phyloP scores from a whole-genome alignment of 2,888 invertebrate species.

The Polyploca ridens region DNA sequence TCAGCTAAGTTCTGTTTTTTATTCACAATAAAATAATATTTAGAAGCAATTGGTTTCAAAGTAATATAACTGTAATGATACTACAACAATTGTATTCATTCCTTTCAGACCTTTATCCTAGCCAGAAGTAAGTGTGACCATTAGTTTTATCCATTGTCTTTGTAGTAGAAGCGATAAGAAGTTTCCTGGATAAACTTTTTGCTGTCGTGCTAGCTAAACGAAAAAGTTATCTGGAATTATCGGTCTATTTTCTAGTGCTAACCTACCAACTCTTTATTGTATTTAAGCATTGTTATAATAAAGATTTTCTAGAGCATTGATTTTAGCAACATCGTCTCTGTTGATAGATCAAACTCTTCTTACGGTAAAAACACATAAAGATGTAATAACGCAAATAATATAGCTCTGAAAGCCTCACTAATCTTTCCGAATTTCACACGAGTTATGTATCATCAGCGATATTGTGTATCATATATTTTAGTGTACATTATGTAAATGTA shows the following conservation, averaged over 20 bases:
- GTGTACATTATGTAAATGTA: too few relatives aligned
- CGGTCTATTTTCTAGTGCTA: neutral
- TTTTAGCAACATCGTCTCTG: too few relatives aligned
- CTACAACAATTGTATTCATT: neutral
- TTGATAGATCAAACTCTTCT: too few relatives aligned
- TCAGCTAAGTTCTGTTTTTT: too few relatives aligned
- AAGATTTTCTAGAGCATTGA: neutral
- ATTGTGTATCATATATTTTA: too few relatives aligned
- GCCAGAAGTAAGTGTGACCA: neutral
- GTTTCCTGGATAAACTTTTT: slow-evolving; percentile 14
- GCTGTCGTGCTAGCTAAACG: slow-evolving; percentile 14
- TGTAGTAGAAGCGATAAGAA: slow-evolving; percentile 9
- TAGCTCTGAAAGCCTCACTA: too few relatives aligned
- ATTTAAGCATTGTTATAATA: too few relatives aligned
- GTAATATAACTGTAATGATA: neutral
- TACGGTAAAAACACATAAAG: too few relatives aligned
- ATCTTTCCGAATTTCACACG: too few relatives aligned
- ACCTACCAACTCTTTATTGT: neutral
- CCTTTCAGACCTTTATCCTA: neutral
- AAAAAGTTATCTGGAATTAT: slow-evolving; percentile 6
- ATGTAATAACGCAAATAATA: too few relatives aligned
- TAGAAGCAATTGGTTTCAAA: neutral
- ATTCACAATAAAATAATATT: too few relatives aligned
- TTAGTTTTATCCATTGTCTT: neutral
- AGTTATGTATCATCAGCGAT: too few relatives aligned